These are phyloP conservation scores for Centruroides sculpturatus DNA, from an alignment of 1,140 invertebrate species.

Conservation along the genomic window DNA sequence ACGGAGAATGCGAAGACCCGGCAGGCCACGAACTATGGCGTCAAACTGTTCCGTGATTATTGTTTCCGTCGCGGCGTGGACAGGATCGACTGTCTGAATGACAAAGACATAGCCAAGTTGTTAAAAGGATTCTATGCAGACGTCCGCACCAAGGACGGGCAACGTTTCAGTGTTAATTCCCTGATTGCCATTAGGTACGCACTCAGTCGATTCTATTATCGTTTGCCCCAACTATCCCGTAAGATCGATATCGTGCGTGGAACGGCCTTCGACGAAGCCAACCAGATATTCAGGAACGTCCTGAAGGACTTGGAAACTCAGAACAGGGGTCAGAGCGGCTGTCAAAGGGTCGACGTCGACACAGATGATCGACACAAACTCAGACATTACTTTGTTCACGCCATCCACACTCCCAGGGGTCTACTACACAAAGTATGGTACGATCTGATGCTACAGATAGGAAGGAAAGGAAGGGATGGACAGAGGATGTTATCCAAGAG, in stretches of 20 bases:
- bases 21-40: slow-evolving; percentile 15
- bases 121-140: slow-evolving; percentile 17
- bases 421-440: slow-evolving; percentile 19
- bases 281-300: slow-evolving; percentile 14
- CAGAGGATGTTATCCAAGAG: slow-evolving; percentile 8
- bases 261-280: slow-evolving; percentile 16
- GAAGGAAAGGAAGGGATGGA: slow-evolving; percentile 10
- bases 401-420: slow-evolving; percentile 14
- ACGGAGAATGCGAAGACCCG: slow-evolving; percentile 16
- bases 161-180: slow-evolving; percentile 17
- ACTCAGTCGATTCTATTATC: slow-evolving; percentile 16
- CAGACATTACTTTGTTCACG: slow-evolving; percentile 16
- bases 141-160: slow-evolving; percentile 17
- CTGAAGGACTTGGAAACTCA: slow-evolving; percentile 13
- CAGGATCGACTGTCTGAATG: slow-evolving; percentile 12
- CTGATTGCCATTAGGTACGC: slow-evolving; percentile 18
- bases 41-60: slow-evolving; percentile 16
- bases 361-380: slow-evolving; percentile 16
- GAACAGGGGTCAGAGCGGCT: slow-evolving; percentile 2
- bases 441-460: slow-evolving; percentile 15
- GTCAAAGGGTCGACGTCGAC: slow-evolving; percentile 14
- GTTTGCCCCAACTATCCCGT: slow-evolving; percentile 13
- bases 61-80: slow-evolving; percentile 13
- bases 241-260: slow-evolving; percentile 18
- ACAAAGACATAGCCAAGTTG: slow-evolving; percentile 13